These are phyloP conservation scores for Bubo scandiacus DNA, from an alignment of 2,113 vertebrate species.

Conservation along the genomic window DNA sequence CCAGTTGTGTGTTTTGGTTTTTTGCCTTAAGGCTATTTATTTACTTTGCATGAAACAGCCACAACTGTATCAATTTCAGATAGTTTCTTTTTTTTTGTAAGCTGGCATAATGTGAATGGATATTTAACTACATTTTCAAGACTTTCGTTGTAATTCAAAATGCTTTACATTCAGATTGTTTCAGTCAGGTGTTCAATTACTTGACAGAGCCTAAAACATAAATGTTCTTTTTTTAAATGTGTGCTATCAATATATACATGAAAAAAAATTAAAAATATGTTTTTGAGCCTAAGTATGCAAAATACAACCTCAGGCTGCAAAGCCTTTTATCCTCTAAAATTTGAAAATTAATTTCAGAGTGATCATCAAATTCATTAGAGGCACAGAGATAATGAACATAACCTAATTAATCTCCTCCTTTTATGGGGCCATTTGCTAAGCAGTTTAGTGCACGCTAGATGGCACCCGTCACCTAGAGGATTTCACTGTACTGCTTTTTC, in stretches of 20 bases:
- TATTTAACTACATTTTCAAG: neutral
- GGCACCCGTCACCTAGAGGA: neutral
- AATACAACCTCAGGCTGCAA: neutral
- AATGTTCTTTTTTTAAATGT: neutral
- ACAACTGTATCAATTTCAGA: neutral
- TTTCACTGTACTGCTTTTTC: neutral
- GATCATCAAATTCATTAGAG: neutral
- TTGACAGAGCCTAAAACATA: neutral
- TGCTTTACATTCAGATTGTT: neutral
- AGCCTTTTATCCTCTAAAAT: neutral
- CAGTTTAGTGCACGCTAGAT: conserved; percentile 48
- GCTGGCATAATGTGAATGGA: neutral
- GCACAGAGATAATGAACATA: neutral
- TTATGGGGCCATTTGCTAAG: neutral
- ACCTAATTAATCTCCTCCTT: neutral
- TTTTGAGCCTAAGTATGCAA: neutral
- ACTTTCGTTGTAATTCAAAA: neutral
- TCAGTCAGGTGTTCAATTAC: neutral
- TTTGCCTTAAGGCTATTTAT: neutral
- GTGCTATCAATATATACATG: neutral
- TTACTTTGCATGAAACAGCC: neutral
- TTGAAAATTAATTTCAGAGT: neutral
- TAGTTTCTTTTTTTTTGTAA: neutral
- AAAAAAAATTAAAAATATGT: conserved; percentile 27
- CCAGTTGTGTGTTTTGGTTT: neutral